Percentiles rank a stretch among this genome's conserved stretches.
These are phyloP conservation scores for Pherbina coryleti DNA, from an alignment of 2,888 invertebrate species.

Conservation along the genomic window DNA sequence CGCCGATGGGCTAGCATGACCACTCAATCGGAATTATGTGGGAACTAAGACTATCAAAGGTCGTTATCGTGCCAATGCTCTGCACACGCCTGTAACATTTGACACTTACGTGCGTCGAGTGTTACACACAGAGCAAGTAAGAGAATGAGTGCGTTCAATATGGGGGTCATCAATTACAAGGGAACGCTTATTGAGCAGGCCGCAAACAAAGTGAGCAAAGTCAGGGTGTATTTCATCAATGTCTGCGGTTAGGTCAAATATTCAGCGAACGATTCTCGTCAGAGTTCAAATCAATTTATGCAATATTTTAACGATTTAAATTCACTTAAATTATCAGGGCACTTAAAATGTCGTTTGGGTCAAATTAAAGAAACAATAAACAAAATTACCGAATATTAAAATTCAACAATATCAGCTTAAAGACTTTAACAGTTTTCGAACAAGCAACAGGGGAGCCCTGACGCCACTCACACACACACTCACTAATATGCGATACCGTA, in stretches of 20 bases:
- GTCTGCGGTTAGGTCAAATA: too few relatives aligned
- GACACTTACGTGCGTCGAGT: not conserved
- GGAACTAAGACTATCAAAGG: not conserved
- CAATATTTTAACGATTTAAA: too few relatives aligned
- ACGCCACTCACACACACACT: not conserved
- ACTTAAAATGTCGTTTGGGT: too few relatives aligned
- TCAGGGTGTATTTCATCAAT: not conserved
- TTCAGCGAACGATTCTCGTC: too few relatives aligned
- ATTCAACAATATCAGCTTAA: too few relatives aligned
- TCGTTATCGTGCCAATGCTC: not conserved
- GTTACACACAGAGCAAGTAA: not conserved
- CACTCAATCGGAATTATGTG: not conserved
- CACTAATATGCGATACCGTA: not conserved
- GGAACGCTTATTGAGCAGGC: not conserved
- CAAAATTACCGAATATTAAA: too few relatives aligned
- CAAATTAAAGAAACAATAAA: too few relatives aligned
- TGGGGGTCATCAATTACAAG: not conserved
- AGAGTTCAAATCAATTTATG: too few relatives aligned
- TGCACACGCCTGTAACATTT: not conserved
- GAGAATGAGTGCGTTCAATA: not conserved
- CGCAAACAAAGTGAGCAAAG: not conserved
- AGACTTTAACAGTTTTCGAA: not conserved
- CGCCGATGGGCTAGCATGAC: not conserved
- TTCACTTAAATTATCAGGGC: too few relatives aligned
- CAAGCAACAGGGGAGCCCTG: not conserved